These are phyloP conservation scores for Melangyna quadrimaculata DNA, from an alignment of 2,888 invertebrate species.

Conservation along the genomic window DNA sequence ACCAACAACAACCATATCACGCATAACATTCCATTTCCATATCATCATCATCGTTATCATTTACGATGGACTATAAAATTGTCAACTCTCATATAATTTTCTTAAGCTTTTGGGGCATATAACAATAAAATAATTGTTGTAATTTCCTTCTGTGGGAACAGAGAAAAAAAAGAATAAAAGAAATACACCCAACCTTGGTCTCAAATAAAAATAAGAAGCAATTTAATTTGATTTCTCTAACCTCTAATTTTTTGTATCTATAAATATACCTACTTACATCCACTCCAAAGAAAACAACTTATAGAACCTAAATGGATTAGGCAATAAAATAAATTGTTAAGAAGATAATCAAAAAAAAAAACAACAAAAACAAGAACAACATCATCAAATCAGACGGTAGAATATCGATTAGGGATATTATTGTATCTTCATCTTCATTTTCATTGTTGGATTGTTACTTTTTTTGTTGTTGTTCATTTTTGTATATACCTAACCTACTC, in stretches of 20 bases:
- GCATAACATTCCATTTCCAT: conserved; percentile 36
- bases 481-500: too few species aligned
- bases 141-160: conserved; percentile 9
- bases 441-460: neutral
- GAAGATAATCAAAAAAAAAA: conserved; percentile 52
- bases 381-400: neutral
- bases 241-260: conserved; percentile 3
- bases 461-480: neutral
- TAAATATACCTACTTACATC: conserved; percentile 13
- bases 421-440: conserved; percentile 19
- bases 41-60: conserved; percentile 63
- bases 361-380: conserved; percentile 3
- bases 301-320: conserved; percentile 63
- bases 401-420: conserved; percentile 39
- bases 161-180: neutral
- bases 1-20: neutral
- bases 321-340: conserved; percentile 67
- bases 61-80: conserved; percentile 51
- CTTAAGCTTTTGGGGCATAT: conserved; percentile 39
- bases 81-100: conserved; percentile 46
- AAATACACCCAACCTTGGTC: neutral
- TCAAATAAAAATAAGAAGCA: conserved; percentile 37
- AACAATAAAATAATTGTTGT: conserved; percentile 46
- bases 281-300: neutral
- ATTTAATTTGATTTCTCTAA: conserved; percentile 48